A percentile compares a stretch with the other conserved stretches of the same genome.
These are phyloP conservation scores for Eutolmus rufibarbis DNA, from an alignment of 2,888 invertebrate species.

Conservation along the genomic window DNA sequence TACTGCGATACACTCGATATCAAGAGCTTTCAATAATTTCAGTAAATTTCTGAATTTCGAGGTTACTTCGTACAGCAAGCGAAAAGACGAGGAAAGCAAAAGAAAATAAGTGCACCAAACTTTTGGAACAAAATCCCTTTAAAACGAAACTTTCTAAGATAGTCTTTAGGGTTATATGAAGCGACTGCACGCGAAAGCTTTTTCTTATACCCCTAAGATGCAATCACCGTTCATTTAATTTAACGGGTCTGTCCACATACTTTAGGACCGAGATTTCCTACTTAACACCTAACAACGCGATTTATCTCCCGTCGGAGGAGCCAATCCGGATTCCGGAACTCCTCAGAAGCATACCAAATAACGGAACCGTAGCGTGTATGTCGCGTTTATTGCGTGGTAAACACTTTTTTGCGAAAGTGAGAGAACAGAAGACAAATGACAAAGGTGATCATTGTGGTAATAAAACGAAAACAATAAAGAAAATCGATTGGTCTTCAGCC, in stretches of 20 bases:
- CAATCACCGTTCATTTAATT: not conserved
- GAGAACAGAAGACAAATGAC: not conserved
- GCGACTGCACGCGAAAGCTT: not conserved
- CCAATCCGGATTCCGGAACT: not conserved
- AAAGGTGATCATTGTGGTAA: conserved; percentile 23
- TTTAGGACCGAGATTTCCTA: not conserved
- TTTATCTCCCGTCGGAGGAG: not conserved
- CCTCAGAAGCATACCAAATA: not conserved
- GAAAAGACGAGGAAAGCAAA: not conserved
- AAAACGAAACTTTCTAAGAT: not conserved
- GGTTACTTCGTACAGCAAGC: not conserved
- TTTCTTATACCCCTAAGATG: not conserved
- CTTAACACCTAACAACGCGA: not conserved
- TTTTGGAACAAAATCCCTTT: not conserved
- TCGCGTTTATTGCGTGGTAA: conserved; percentile 19
- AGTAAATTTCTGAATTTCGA: not conserved
- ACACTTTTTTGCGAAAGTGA: not conserved
- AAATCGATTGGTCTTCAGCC: conserved; percentile 22
- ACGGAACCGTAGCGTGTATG: not conserved
- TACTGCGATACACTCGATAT: no score
- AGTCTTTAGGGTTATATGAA: not conserved
- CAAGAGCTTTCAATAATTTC: not conserved
- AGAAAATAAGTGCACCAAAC: not conserved
- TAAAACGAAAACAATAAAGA: conserved; percentile 27
- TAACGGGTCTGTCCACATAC: not conserved